Evolutionary conservation across 1,140 invertebrate genomes (phyloP), one percentile per base, ranked within the genome.

Genomic region (Drosophila repletoides): DNA sequence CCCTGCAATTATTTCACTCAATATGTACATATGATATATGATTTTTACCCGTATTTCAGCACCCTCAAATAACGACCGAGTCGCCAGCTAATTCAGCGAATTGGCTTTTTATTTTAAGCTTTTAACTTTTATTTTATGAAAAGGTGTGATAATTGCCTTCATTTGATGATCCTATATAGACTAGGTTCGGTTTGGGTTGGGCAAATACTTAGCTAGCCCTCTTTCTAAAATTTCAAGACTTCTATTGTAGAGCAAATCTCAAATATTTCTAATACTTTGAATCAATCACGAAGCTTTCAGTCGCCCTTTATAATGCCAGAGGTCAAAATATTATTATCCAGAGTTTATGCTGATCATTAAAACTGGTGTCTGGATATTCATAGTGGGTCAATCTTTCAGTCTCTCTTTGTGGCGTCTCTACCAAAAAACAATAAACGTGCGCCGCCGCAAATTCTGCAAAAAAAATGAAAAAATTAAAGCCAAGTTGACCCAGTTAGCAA

Each of bases 401-500:
- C 9, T 45, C 28, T 34, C 26, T 45, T 21, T 34, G 3, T 15
- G 21, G 17, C 49, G 3, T 17, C 55, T 65, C 60, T 68, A 28
- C 59, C 46, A 64, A 48, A 46, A 31, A 46, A 49, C 22, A 76
- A 70, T 70, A 52, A 68, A 33, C 61, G 45, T 55, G 71, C 71
- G 60, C 63, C 22, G 17, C 60, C 46, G 67, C 38, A 60, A 68
- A 40, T 29, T 40, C 24, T 43, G 21, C 21, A 29, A 15, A 36
- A 56, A 52, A 28, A 31, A 51, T 17, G 53, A 56, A 51, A 55
- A 59, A 41, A 14, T 7, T 21, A 36, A 73, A 73, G 69, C 55
- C 67, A 46, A 75, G 71, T 43, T 84, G 84, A 86, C 80, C 80
- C 72, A 86, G 75, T 79, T 86, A 60, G 38, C 65, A 72, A 76